These are phyloP conservation scores for Buteo buteo DNA, from an alignment of 2,113 vertebrate genomes.

Conservation along the genomic window DNA sequence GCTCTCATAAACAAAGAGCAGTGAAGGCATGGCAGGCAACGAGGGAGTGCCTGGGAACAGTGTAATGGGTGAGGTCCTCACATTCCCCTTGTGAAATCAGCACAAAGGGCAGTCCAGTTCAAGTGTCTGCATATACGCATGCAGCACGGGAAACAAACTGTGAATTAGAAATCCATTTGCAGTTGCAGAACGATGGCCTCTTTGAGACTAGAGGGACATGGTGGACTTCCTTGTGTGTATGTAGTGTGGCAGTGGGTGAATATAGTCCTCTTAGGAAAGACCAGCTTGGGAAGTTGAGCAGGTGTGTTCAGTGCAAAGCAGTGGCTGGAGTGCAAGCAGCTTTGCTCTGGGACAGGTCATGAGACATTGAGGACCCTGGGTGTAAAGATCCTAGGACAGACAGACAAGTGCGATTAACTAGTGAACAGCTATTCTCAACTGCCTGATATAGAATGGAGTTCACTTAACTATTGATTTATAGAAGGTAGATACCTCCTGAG, in stretches of 20 bases:
- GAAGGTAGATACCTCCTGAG: neutral
- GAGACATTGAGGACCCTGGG: neutral
- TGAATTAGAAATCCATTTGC: neutral
- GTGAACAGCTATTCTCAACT: neutral
- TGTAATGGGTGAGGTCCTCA: neutral
- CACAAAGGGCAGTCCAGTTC: neutral
- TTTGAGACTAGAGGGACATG: too few species aligned
- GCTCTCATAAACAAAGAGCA: neutral
- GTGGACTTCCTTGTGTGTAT: neutral
- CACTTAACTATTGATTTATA: neutral
- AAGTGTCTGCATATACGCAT: neutral
- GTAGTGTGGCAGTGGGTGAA: neutral
- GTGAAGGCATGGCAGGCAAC: neutral
- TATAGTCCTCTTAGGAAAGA: neutral
- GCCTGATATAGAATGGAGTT: neutral
- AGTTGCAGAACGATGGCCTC: neutral
- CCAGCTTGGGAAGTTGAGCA: neutral
- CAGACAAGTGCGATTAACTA: neutral
- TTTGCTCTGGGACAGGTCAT: neutral
- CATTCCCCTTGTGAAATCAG: neutral
- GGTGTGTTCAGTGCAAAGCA: neutral
- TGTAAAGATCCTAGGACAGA: neutral
- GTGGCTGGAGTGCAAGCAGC: neutral
- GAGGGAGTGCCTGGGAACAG: neutral
- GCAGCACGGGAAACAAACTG: neutral